phyloP scores from a whole-genome alignment of 2,113 vertebrate species.

The Rhinopomastus cyanomelas region DNA sequence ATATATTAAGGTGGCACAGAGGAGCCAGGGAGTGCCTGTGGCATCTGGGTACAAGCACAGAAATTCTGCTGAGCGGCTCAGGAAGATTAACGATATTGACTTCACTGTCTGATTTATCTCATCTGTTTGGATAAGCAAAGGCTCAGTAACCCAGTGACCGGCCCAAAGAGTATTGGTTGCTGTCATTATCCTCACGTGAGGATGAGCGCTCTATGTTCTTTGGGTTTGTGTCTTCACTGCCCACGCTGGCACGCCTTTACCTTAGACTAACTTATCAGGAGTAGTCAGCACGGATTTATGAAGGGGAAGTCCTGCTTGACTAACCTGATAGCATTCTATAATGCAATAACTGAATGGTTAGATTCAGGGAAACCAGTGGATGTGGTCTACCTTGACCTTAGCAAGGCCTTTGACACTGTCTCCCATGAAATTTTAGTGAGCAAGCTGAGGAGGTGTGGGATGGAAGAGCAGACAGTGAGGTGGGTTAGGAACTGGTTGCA shows the following conservation, averaged over 20 bases:
- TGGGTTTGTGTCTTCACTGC: not conserved
- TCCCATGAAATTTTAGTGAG: too few species aligned
- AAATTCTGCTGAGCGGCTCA: conserved; percentile 49
- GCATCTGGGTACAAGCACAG: conserved; percentile 46
- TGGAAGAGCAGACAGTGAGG: too few species aligned
- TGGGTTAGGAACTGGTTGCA: too few species aligned
- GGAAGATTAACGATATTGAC: conserved; percentile 28
- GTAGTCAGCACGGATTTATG: too few species aligned
- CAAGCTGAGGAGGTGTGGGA: too few species aligned
- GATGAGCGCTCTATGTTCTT: not conserved
- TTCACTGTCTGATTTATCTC: not conserved
- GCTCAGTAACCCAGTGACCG: not conserved
- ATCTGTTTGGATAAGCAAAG: not conserved
- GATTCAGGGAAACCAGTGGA: too few species aligned
- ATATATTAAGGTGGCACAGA: conserved; percentile 57
- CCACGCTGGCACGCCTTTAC: not conserved
- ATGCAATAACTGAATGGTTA: too few species aligned
- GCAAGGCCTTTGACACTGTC: too few species aligned
- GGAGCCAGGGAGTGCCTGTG: conserved; percentile 50
- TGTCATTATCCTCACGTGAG: not conserved
- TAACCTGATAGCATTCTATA: too few species aligned
- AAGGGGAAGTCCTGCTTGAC: too few species aligned
- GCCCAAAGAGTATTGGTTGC: not conserved
- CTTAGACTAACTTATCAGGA: too few species aligned
- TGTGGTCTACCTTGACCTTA: too few species aligned